These are phyloP conservation scores for Aspidiotus destructor DNA, from an alignment of 2,888 invertebrate genomes.

Conservation along the genomic window DNA sequence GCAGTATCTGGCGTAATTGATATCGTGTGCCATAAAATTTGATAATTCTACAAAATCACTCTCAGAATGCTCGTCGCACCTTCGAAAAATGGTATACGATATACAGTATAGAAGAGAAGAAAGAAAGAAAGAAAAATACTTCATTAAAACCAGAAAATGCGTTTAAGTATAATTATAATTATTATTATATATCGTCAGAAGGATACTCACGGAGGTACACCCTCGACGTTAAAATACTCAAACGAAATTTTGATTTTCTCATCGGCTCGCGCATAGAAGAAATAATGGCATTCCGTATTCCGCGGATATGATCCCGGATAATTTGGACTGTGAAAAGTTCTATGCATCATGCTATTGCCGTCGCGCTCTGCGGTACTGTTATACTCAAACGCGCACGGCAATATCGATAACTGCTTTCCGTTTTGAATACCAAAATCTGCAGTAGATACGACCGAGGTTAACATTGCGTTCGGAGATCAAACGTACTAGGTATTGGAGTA, in stretches of 20 bases:
- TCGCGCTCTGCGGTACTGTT: constrained; percentile 55
- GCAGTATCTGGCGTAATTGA: constrained; percentile 80
- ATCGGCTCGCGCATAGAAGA: constrained; percentile 68
- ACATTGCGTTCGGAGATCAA: no score
- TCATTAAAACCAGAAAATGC: not conserved
- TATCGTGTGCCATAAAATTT: constrained; percentile 81
- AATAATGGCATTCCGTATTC: constrained; percentile 82
- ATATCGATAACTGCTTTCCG: constrained; percentile 64
- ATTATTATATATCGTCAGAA: not conserved
- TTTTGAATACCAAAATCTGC: constrained; percentile 85
- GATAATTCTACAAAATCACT: constrained; percentile 96
- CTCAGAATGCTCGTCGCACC: constrained; percentile 80
- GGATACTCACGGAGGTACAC: constrained; percentile 78
- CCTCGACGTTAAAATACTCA: constrained; percentile 88
- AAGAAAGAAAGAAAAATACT: not conserved
- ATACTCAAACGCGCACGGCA: constrained; percentile 79
- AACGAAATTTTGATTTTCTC: constrained; percentile 77
- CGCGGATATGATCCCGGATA: constrained; percentile 84
- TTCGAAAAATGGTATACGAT: constrained; percentile 43
- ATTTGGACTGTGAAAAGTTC: constrained; percentile 73
- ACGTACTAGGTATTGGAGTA: no score
- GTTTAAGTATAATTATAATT: not conserved
- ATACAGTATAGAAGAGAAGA: not conserved
- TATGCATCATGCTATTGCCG: constrained; percentile 34
- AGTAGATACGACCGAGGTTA: constrained; percentile 40